Evolutionary conservation across 2,113 vertebrate species (phyloP), one percentile per base, ranked within the genome.

Genomic region (Cairina moschata): DNA sequence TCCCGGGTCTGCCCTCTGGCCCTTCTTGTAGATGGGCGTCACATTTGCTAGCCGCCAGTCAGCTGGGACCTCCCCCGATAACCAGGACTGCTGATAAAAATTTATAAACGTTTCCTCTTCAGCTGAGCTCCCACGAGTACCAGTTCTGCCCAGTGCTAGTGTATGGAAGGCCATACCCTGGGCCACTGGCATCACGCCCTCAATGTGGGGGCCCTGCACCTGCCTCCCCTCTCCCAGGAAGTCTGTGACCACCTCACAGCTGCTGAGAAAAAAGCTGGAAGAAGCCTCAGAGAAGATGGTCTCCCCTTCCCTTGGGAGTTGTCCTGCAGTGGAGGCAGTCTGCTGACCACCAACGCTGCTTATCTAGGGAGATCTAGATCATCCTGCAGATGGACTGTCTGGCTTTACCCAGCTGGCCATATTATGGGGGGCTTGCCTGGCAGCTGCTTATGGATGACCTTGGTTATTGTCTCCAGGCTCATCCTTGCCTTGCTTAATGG

Each of bases 291-390:
- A 56, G 54, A 31, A 29, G 29, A 29, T 17, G 15, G 54, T 29
- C 54, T 56, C 28, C 54, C 28, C 29, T 31, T 56, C 28, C 29
- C 9, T 28, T 31, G 54, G 28, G 54, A 31, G 36, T 16, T 38
- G 8, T 28, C 13, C 54, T 56, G 76, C 38, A 46, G 28, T 8
- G 21, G 63, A 68, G 42, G 16, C 20, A 55, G 20, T n/a, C 8
- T 16, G 9, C 50, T 58, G 52, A 32, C 23, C 5, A 5, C 22
- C 40, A 23, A 36, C 3, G 1, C 22, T 13, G 1, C 4, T 8
- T 31, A 59, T 10, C 21, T 9, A 5, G 59, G 65, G 54, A 59
- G 31, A 50, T 31, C 28, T 59, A 69, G 82, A 74, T 40, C 40
- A 40, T 40, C 58, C 1, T 2, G 17, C 15, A 60, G 46, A 15